Conservation (phyloP, 1,140 invertebrate species). For the Mylabris phalerata region DNA sequence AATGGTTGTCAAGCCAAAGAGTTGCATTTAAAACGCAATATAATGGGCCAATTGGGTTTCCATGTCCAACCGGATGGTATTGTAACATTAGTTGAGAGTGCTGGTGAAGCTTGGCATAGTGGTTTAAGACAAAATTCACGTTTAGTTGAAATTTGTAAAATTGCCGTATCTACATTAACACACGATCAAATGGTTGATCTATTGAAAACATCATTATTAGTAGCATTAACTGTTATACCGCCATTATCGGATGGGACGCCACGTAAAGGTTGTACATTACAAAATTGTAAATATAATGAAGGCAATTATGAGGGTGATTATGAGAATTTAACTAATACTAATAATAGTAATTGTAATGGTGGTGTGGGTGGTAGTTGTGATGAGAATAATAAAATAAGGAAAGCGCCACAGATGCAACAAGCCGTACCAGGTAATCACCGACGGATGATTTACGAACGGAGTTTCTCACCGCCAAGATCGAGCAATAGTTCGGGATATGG, state of each 20-base stretch:
- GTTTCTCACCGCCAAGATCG: conserved; percentile 74
- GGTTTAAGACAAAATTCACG: conserved; percentile 82
- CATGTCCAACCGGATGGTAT: conserved; percentile 94
- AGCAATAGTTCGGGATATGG: conserved; percentile 79
- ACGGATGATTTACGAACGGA: conserved; percentile 58
- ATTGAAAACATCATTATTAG: conserved; percentile 80
- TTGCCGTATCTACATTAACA: conserved; percentile 79
- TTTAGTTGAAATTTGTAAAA: conserved; percentile 88
- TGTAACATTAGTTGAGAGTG: conserved; percentile 86
- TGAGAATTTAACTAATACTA: conserved; percentile 48
- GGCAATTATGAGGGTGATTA: conserved; percentile 62
- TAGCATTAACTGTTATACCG: conserved; percentile 78
- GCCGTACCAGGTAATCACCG: conserved; percentile 53
- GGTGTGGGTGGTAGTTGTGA: conserved; percentile 15
- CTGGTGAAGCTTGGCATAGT: conserved; percentile 82
- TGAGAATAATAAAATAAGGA: conserved; percentile 32
- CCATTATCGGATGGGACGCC: conserved; percentile 44
- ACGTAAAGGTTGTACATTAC: conserved; percentile 58
- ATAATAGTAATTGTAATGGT: neutral
- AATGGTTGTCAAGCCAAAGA: conserved; percentile 67
- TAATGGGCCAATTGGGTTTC: conserved; percentile 84
- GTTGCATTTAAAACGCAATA: conserved; percentile 58
- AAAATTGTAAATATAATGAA: conserved; percentile 61
- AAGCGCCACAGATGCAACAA: conserved; percentile 45
- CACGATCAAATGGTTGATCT: conserved; percentile 94